Conservation (phyloP, 2,888 invertebrate genomes). For the Heterodera filipjevi region DNA sequence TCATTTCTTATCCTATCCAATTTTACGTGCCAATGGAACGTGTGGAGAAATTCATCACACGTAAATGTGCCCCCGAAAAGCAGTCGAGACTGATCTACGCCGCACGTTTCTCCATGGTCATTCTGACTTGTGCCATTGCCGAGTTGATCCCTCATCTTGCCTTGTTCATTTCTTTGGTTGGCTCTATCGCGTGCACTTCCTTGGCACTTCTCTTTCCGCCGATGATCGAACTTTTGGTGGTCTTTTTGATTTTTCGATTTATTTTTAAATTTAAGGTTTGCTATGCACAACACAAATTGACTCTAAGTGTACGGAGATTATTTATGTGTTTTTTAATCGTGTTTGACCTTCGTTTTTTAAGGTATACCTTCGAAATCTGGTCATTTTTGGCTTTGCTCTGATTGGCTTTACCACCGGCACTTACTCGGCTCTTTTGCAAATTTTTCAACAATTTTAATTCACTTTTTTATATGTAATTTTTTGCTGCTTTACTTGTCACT, state of each 20-base stretch:
- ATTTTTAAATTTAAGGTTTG: constrained; percentile 29
- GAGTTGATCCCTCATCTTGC: constrained; percentile 83
- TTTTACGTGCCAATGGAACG: constrained; percentile 80
- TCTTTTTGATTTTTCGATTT: background rate
- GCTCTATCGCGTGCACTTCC: constrained; percentile 84
- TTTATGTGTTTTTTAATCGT: constrained; percentile 42
- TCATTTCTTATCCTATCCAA: constrained; percentile 78
- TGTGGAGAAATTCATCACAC: constrained; percentile 68
- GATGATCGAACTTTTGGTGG: constrained; percentile 77
- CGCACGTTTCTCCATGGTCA: constrained; percentile 70
- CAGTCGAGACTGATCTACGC: constrained; percentile 34
- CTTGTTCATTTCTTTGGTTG: constrained; percentile 84
- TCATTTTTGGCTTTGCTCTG: constrained; percentile 54
- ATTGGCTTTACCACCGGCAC: constrained; percentile 62
- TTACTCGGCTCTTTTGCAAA: constrained; percentile 60
- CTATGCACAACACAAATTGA: constrained; percentile 44
- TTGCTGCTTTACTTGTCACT: background rate
- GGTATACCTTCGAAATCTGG: constrained; percentile 43
- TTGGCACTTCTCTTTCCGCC: constrained; percentile 86
- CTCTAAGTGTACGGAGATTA: constrained; percentile 45
- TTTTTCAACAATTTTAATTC: constrained; percentile 31
- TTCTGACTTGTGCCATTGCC: constrained; percentile 68
- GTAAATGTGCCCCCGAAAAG: constrained; percentile 51
- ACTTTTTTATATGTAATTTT: background rate
- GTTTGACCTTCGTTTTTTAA: background rate